phyloP scores from a whole-genome alignment of 2,797 vertebrate species.

The Helarctos malayanus region DNA sequence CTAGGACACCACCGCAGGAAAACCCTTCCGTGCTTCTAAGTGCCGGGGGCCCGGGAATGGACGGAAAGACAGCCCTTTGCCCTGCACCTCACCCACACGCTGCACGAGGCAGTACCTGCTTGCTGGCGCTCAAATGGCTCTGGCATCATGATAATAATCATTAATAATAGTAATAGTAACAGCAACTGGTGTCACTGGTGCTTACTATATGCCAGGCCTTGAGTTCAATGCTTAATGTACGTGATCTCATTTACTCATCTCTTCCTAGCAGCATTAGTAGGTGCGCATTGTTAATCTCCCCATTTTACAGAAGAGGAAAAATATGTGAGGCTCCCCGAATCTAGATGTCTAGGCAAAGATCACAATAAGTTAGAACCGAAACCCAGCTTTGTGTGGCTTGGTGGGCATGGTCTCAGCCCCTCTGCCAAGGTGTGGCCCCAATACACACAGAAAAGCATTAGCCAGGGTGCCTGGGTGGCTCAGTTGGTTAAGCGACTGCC shows the following conservation, averaged over 20 bases:
- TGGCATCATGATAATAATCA: neutral
- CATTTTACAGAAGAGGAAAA: neutral
- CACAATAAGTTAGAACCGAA: neutral
- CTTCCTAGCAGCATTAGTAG: neutral
- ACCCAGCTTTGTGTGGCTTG: neutral
- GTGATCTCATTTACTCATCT: neutral
- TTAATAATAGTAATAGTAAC: neutral
- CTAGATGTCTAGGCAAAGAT: neutral
- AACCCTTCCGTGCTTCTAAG: neutral
- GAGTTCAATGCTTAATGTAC: neutral
- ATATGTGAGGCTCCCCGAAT: neutral
- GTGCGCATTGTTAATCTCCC: neutral
- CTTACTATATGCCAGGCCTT: neutral
- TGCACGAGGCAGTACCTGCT: neutral
- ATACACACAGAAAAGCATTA: fast-evolving
- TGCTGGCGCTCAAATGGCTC: neutral
- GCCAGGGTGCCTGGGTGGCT: no score
- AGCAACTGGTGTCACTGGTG: neutral
- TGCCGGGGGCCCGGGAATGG: fast-evolving
- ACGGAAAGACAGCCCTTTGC: neutral
- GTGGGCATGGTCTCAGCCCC: neutral
- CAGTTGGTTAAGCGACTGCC: no score
- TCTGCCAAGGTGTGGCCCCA: neutral
- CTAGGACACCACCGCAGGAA: neutral
- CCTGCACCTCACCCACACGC: neutral